A percentile compares a stretch with the other conserved stretches of the same genome.
Evolutionary conservation across 2,888 invertebrate species (phyloP).

Genomic region (Lagria hirta): DNA sequence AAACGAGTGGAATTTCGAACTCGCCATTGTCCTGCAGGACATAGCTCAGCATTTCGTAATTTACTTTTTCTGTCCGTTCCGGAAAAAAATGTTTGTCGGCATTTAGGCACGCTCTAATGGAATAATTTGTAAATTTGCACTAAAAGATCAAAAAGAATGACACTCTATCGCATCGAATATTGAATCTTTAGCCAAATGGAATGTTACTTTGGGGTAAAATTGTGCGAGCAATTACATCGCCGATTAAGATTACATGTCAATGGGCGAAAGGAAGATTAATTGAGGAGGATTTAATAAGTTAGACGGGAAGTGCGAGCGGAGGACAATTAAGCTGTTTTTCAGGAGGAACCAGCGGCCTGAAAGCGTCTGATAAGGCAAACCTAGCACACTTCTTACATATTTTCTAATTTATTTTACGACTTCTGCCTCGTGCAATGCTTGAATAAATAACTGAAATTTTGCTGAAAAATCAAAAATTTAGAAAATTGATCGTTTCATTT

Average conservation of each 20-base stretch:
- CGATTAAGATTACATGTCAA: slow-evolving; percentile 43
- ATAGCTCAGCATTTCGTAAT: slow-evolving; percentile 30
- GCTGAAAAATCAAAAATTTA: not conserved
- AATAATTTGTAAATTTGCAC: slow-evolving; percentile 36
- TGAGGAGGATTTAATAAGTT: slow-evolving; percentile 31
- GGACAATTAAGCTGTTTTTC: slow-evolving; percentile 28
- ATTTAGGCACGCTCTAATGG: slow-evolving; percentile 2
- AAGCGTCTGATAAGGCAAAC: slow-evolving; percentile 24
- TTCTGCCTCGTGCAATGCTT: slow-evolving; percentile 17
- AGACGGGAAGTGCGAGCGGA: slow-evolving; percentile 21
- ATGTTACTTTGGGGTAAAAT: too few species aligned
- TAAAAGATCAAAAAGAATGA: too few species aligned
- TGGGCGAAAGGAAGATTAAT: slow-evolving; percentile 42
- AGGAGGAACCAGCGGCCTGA: slow-evolving; percentile 24
- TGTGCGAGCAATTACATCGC: slow-evolving; percentile 38
- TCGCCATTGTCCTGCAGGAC: slow-evolving; percentile 28
- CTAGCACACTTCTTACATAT: slow-evolving; percentile 22
- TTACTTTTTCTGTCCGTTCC: slow-evolving; percentile 23
- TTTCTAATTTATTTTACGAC: slow-evolving; percentile 27
- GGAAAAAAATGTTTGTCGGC: slow-evolving; percentile 5
- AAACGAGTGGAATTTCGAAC: slow-evolving; percentile 30
- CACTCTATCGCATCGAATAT: too few species aligned
- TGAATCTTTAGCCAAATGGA: too few species aligned
- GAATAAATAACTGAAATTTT: slow-evolving; percentile 6
- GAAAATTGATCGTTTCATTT: slow-evolving; percentile 1